Conservation (phyloP, 2,888 invertebrate genomes). For the Strigamia maritima region DNA sequence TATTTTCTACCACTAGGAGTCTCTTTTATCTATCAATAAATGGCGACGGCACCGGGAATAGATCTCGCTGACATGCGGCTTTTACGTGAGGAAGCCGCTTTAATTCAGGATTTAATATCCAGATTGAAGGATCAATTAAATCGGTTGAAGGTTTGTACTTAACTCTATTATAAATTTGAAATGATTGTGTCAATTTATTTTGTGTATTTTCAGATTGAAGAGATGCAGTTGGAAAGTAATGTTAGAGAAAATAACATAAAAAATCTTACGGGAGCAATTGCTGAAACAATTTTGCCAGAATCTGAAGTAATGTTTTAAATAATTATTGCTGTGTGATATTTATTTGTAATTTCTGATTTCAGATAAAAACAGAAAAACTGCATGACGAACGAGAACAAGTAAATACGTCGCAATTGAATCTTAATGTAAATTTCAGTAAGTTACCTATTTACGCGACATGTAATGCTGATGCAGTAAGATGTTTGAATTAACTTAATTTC, state of each 20-base stretch:
- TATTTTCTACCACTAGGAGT: too few relatives aligned
- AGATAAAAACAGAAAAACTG: not conserved
- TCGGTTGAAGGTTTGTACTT: slow-evolving; percentile 5
- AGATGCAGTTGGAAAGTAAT: not conserved
- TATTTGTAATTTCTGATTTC: not conserved
- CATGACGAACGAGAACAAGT: not conserved
- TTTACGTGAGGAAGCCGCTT: slow-evolving; percentile 19
- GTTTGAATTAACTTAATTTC: not conserved
- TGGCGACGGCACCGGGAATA: slow-evolving; percentile 3
- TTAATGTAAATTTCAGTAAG: not conserved
- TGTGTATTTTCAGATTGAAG: not conserved
- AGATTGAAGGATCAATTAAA: slow-evolving; percentile 23
- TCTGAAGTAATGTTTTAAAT: not conserved
- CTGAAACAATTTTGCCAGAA: not conserved
- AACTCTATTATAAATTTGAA: not conserved
- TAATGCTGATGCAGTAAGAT: too few relatives aligned
- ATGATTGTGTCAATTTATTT: not conserved
- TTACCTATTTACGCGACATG: not conserved
- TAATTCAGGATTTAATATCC: not conserved
- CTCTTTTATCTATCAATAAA: not conserved
- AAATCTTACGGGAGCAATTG: not conserved
- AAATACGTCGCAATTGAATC: not conserved
- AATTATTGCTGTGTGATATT: not conserved
- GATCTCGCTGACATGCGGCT: slow-evolving; percentile 31
- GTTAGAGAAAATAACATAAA: not conserved